Evolutionary conservation across 2,113 vertebrate species (phyloP).

Genomic region (Hassar affinis): DNA sequence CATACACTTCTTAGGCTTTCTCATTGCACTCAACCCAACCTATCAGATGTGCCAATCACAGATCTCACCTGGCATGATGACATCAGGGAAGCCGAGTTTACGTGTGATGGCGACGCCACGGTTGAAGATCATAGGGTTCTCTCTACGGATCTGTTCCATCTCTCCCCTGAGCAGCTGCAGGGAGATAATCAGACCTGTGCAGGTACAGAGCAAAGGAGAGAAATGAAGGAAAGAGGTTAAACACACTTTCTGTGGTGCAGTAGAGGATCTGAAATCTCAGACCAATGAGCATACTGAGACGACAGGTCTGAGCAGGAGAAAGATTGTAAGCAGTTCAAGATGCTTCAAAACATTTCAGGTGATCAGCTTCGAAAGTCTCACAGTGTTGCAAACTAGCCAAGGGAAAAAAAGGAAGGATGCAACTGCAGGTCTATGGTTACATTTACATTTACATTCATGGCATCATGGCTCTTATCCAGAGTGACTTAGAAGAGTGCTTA

Average conservation of each 20-base stretch:
- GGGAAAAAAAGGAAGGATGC: not conserved
- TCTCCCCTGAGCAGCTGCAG: constrained; percentile 82
- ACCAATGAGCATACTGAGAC: not conserved
- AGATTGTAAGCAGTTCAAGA: not conserved
- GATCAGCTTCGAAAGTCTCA: no score
- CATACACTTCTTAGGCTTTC: no score
- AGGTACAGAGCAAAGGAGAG: not conserved
- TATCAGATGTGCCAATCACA: not conserved
- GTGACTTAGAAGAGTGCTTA: no score
- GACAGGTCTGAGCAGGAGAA: not conserved
- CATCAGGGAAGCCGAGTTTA: constrained; percentile 83
- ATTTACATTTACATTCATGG: no score
- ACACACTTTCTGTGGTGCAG: not conserved
- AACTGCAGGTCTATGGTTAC: not conserved
- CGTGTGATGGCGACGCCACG: constrained; percentile 76
- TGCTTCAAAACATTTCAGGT: constrained; percentile 2
- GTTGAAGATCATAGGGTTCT: constrained; percentile 80
- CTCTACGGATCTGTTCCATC: constrained; percentile 74
- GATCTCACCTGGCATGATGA: constrained; percentile 83
- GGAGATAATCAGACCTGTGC: constrained; percentile 82
- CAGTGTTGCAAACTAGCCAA: not conserved
- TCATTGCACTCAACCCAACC: not conserved
- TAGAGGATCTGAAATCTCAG: not conserved
- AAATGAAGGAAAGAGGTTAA: constrained; percentile 20
- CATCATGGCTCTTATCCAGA: no score